Evolutionary conservation across 2,797 vertebrate species (phyloP).

Genomic region (Nannoperca australis): DNA sequence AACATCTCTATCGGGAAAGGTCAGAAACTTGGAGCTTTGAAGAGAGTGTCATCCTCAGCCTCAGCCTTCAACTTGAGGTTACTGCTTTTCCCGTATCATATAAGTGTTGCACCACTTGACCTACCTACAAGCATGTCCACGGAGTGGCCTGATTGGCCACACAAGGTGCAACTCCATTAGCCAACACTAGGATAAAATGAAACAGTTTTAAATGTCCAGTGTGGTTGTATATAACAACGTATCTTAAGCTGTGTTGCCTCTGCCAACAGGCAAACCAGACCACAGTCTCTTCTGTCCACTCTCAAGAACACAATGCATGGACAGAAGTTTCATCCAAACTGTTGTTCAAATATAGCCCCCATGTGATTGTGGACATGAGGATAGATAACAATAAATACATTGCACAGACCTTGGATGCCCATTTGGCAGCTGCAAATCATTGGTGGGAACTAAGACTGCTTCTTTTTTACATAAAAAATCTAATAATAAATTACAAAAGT

Average conservation of each 20-base stretch:
- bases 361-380: no score
- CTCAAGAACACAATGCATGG: neutral
- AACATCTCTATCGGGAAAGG: neutral
- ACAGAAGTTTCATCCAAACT: neutral
- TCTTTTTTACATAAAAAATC: neutral
- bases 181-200: no score
- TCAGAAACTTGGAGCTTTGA: neutral
- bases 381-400: no score
- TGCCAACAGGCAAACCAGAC: neutral
- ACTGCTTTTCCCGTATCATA: neutral
- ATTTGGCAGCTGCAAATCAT: neutral
- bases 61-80: neutral
- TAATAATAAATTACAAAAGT: neutral
- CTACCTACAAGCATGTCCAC: neutral
- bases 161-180: no score
- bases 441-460: neutral
- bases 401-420: no score
- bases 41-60: neutral
- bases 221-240: no score
- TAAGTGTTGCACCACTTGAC: neutral
- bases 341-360: neutral
- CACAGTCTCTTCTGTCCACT: neutral
- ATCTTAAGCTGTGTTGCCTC: no score
- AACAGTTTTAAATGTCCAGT: no score
- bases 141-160: no score